Evolutionary conservation across 2,888 invertebrate genomes (phyloP).

Genomic region (Rhodophaea formosa): DNA sequence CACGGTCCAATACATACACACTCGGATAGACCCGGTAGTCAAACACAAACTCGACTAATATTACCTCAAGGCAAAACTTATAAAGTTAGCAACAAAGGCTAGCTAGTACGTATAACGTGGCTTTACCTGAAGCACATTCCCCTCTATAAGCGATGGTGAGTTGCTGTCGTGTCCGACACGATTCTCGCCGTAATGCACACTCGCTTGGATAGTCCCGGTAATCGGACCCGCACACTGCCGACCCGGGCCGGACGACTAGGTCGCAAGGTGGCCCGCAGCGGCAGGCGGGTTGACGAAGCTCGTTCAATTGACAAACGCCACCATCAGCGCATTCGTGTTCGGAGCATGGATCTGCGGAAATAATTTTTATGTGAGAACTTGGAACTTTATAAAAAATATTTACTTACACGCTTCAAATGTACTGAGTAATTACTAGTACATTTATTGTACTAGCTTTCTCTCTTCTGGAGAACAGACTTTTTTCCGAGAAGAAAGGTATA

Average conservation of each 20-base stretch:
- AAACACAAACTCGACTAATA: neutral
- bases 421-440: too few species aligned
- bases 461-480: too few species aligned
- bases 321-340: slow-evolving; percentile 88
- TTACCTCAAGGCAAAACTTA: too few species aligned
- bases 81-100: too few species aligned
- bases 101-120: too few species aligned
- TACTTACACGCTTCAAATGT: too few species aligned
- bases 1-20: neutral
- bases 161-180: slow-evolving; percentile 87
- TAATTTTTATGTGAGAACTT: neutral
- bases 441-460: too few species aligned
- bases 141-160: slow-evolving; percentile 90
- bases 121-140: slow-evolving; percentile 89
- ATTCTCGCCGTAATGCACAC: slow-evolving; percentile 88
- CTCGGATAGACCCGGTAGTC: neutral
- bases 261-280: slow-evolving; percentile 90
- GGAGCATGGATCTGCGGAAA: slow-evolving; percentile 89
- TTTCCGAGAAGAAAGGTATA: too few species aligned
- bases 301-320: slow-evolving; percentile 91
- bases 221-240: slow-evolving; percentile 88
- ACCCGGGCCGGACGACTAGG: slow-evolving; percentile 84
- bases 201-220: slow-evolving; percentile 91
- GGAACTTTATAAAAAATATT: too few species aligned
- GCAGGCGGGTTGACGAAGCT: slow-evolving; percentile 88